Evolutionary conservation across 2,888 invertebrate genomes (phyloP).

Genomic region (Idaea aversata): DNA sequence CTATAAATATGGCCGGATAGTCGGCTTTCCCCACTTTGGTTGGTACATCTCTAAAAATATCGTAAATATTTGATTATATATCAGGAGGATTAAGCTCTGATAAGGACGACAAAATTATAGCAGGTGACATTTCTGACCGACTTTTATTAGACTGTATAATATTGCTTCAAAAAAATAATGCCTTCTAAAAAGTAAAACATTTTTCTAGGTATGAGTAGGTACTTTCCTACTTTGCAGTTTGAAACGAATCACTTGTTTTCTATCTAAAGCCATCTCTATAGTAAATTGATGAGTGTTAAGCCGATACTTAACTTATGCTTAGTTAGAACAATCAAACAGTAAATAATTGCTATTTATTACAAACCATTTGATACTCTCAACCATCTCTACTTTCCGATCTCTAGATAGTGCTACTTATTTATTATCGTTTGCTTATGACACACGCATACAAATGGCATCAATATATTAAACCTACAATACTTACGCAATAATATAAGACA

Average conservation of each 20-base stretch:
- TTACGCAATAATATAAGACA: background rate
- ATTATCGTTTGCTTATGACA: conserved; percentile 47
- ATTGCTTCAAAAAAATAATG: background rate
- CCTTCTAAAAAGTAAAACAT: no score
- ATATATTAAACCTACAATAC: conserved; percentile 17
- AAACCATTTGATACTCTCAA: background rate
- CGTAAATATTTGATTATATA: background rate
- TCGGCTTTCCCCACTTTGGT: background rate
- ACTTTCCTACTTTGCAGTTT: background rate
- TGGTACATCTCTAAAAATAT: background rate
- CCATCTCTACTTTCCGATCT: background rate
- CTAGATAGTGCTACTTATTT: background rate
- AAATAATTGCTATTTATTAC: background rate
- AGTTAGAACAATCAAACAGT: background rate
- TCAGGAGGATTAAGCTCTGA: background rate
- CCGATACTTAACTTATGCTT: background rate
- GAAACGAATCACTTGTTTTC: background rate
- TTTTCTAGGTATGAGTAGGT: no score
- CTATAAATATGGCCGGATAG: no score
- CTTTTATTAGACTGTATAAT: background rate
- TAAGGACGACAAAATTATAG: background rate
- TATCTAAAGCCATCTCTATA: background rate
- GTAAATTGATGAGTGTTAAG: background rate
- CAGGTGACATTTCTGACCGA: background rate
- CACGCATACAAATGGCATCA: conserved; percentile 42